A percentile compares a stretch with the other conserved stretches of the same genome.
These are phyloP conservation scores for Barbus barbus DNA, from an alignment of 2,113 vertebrate genomes.

Conservation along the genomic window DNA sequence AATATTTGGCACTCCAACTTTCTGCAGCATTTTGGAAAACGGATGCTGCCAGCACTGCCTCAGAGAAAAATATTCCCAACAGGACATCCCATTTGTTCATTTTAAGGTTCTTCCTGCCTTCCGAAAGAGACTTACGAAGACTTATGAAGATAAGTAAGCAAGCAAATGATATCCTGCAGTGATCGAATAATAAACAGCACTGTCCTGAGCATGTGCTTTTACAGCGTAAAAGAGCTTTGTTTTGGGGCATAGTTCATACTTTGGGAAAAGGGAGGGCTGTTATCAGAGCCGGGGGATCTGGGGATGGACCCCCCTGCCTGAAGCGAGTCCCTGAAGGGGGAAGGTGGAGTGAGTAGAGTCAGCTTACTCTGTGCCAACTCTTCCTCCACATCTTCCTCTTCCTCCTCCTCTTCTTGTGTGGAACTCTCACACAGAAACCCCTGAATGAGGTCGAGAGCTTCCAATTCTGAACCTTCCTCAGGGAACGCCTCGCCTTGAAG, in stretches of 20 bases:
- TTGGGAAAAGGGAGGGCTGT: slow-evolving; percentile 80
- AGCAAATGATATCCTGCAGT: slow-evolving; percentile 15
- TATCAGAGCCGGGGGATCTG: slow-evolving; percentile 84
- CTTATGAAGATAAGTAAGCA: background rate
- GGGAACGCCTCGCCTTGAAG: slow-evolving; percentile 72
- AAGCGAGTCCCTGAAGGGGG: slow-evolving; percentile 95
- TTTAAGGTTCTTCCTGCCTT: slow-evolving; percentile 16
- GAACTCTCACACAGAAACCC: slow-evolving; percentile 84
- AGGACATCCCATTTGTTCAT: slow-evolving; percentile 40
- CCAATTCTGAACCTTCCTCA: slow-evolving; percentile 70
- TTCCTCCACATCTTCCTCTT: slow-evolving; percentile 65
- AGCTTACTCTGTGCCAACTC: slow-evolving; percentile 78
- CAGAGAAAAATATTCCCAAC: slow-evolving; percentile 31
- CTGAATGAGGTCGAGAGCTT: slow-evolving; percentile 85
- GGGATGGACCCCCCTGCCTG: slow-evolving; percentile 83
- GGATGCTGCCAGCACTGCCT: background rate
- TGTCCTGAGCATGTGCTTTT: slow-evolving; percentile 64
- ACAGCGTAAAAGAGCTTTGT: slow-evolving; percentile 97
- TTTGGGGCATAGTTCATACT: slow-evolving; percentile 85
- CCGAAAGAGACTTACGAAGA: too few species aligned
- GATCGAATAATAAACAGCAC: slow-evolving; percentile 25
- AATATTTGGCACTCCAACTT: slow-evolving; percentile 15
- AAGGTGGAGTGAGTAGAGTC: slow-evolving; percentile 88
- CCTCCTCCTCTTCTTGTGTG: slow-evolving; percentile 73
- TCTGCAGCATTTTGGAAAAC: slow-evolving; percentile 25